These are phyloP conservation scores for Allacma fusca DNA, from an alignment of 2,888 invertebrate species.

Conservation along the genomic window DNA sequence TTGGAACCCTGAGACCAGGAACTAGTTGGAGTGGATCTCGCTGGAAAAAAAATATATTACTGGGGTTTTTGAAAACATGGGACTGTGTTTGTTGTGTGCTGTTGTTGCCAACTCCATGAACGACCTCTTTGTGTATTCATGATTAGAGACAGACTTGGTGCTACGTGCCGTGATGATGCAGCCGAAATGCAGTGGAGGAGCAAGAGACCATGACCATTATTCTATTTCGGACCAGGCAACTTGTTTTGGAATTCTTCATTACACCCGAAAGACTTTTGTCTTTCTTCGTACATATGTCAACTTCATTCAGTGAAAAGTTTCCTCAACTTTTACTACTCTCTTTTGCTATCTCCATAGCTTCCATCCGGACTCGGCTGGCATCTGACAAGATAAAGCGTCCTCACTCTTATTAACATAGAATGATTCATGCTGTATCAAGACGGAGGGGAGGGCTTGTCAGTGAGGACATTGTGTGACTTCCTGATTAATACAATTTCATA, in stretches of 20 bases:
- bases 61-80: too few relatives aligned
- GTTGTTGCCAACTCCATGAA: too few relatives aligned
- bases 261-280: slow-evolving; percentile 7
- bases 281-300: background rate
- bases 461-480: background rate
- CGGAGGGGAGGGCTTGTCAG: background rate
- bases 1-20: too few relatives aligned
- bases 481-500: slow-evolving; percentile 1
- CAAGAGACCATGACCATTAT: background rate
- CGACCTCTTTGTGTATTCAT: too few relatives aligned
- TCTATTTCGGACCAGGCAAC: slow-evolving; percentile 14
- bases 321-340: background rate
- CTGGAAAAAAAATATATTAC: too few relatives aligned
- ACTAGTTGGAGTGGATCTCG: too few relatives aligned
- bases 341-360: too few relatives aligned
- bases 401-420: background rate
- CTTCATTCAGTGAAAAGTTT: slow-evolving; percentile 2
- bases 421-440: background rate
- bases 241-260: slow-evolving; percentile 23
- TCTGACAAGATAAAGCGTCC: background rate
- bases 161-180: background rate
- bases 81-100: too few relatives aligned
- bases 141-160: background rate
- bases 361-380: too few relatives aligned
- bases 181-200: background rate